Conservation (phyloP, 2,113 vertebrate genomes). For the Abramis brama region DNA sequence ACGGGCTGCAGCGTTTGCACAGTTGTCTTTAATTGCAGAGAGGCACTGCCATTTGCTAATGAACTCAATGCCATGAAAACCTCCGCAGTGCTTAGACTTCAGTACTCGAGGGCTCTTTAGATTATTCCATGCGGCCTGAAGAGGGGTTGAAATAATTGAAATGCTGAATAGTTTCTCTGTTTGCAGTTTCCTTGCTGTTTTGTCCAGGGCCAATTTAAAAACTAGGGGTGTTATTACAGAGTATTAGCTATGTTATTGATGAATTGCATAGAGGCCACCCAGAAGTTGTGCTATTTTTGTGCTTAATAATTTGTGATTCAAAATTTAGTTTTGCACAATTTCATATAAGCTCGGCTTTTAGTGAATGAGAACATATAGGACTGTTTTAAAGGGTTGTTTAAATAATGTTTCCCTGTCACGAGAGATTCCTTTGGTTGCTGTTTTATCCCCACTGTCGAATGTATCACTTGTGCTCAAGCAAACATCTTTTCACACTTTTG, state of each 20-base stretch:
- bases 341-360: neutral
- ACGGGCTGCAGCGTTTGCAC: conserved; percentile 64
- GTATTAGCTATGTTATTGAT: neutral
- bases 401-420: conserved; percentile 11
- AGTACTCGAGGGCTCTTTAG: conserved; percentile 69
- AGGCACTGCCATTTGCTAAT: conserved; percentile 72
- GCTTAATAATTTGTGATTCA: neutral
- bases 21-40: conserved; percentile 73
- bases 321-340: conserved; percentile 6
- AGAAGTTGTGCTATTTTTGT: neutral
- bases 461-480: conserved; percentile 4
- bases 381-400: conserved; percentile 11
- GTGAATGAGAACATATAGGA: neutral
- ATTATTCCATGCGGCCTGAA: conserved; percentile 69
- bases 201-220: conserved; percentile 29
- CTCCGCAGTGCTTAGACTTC: conserved; percentile 65
- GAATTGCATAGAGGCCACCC: neutral
- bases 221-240: conserved; percentile 13
- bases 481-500: conserved; percentile 12
- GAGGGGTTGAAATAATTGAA: conserved; percentile 73
- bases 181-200: conserved; percentile 29
- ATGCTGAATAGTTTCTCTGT: conserved; percentile 46
- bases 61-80: conserved; percentile 67
- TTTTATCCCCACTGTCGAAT: neutral
- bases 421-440: neutral